Evolutionary conservation across 2,888 invertebrate species (phyloP), one percentile per base, ranked within the genome.

Genomic region (Volucella inflata): DNA sequence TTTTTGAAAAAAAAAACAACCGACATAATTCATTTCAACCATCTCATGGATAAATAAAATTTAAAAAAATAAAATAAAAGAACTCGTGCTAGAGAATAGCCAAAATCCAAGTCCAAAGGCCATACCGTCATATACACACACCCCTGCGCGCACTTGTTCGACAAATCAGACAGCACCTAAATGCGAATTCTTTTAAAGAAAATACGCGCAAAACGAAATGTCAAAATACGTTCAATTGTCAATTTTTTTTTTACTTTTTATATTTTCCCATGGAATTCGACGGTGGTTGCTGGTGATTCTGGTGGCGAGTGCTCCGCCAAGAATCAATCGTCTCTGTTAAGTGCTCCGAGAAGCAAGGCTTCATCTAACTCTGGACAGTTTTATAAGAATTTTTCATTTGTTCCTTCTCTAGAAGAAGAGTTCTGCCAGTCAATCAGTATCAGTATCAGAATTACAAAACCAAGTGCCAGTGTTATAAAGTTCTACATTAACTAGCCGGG

Each of bases 291-390:
- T 53, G 70, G 70, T 75, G 75, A 17, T 65, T 79, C 70, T 48
- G 50, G 42, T 80, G 50, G 84, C 71, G 50, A 84, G n/a, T 57
- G 70, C 60, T 76, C 21, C 60, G 55, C 59, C 60, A 38, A 75
- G 75, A 84, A 84, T 84, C 80, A 84, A 84, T 84, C 70, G 75
- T 67, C 50, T 80, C 11, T 53, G 53, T 76, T 38, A 80, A 84
- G 84, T 84, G 75, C 51, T 76, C 65, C 75, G 75, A 76, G 60
- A 55, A 80, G 46, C 75, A 80, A 71, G 75, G 42, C 44, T 75
- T 53, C 51, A 57, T 44, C 48, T 53, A 64, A 36, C n/a, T 65
- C 42, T 46, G 57, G 14, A 46, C 51, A 53, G 50, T 44, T 44
- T 17, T 16, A n/a, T 11, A 64, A 30, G 51, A 59, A 36, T 50